Evolutionary conservation across 1,140 invertebrate species (phyloP).

Genomic region (Matsumurasca onukii): DNA sequence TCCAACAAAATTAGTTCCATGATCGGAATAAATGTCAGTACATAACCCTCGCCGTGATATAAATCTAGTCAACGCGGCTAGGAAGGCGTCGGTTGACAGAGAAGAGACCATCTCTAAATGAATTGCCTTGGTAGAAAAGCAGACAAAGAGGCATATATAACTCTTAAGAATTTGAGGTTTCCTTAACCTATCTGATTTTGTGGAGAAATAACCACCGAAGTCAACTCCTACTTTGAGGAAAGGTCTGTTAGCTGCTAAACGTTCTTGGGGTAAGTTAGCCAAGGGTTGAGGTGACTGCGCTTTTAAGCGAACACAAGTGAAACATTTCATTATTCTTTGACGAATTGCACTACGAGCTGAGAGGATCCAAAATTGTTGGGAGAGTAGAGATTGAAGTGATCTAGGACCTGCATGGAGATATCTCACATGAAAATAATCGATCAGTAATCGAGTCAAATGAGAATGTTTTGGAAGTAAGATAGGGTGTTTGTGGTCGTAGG

Average conservation of each 20-base stretch:
- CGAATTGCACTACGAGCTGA: not conserved
- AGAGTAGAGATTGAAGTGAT: constrained; percentile 1
- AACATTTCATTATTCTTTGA: constrained; percentile 14
- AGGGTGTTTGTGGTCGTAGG: not conserved
- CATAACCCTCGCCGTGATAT: constrained; percentile 38
- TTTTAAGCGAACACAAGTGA: constrained; percentile 22
- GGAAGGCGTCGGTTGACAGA: constrained; percentile 43
- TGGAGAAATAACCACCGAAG: constrained; percentile 37
- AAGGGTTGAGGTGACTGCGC: not conserved
- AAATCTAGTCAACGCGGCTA: constrained; percentile 44
- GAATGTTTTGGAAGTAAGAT: not conserved
- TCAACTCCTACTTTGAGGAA: constrained; percentile 35
- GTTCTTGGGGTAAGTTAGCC: not conserved
- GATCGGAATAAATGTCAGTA: no score
- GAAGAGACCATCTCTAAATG: constrained; percentile 46
- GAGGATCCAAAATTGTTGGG: constrained; percentile 7
- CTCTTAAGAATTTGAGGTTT: constrained; percentile 44
- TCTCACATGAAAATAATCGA: constrained; percentile 9
- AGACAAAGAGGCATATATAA: no score
- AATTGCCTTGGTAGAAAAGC: constrained; percentile 42
- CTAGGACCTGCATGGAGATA: constrained; percentile 15
- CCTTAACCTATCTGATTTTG: constrained; percentile 34
- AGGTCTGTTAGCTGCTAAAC: constrained; percentile 17
- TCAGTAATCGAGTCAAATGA: constrained; percentile 11
- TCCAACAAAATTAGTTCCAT: no score